phyloP scores from a whole-genome alignment of 1,140 invertebrate genomes.

The Diabrotica virgifera region DNA sequence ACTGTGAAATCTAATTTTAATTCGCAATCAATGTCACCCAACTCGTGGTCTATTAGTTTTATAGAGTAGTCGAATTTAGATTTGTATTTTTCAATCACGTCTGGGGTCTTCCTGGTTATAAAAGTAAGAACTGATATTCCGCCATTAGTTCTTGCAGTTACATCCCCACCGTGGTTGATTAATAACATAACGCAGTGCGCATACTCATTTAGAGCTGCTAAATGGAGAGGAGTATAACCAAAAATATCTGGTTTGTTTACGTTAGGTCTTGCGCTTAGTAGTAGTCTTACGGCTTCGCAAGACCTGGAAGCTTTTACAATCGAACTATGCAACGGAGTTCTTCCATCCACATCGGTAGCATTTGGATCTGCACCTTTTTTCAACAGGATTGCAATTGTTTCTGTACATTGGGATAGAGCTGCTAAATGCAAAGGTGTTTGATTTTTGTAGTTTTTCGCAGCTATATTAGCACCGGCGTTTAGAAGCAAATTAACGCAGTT shows the following conservation, averaged over 20 bases:
- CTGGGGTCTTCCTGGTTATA: slow-evolving; percentile 75
- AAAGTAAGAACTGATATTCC: slow-evolving; percentile 75
- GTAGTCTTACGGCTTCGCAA: slow-evolving; percentile 64
- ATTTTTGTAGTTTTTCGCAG: slow-evolving; percentile 65
- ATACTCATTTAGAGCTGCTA: slow-evolving; percentile 81
- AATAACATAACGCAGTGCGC: slow-evolving; percentile 72
- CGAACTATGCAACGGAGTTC: slow-evolving; percentile 75
- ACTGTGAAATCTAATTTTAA: slow-evolving; percentile 72
- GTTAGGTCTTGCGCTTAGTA: slow-evolving; percentile 67
- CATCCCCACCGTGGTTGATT: slow-evolving; percentile 74
- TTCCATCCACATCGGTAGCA: slow-evolving; percentile 63
- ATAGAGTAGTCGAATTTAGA: slow-evolving; percentile 71
- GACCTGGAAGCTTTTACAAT: slow-evolving; percentile 72
- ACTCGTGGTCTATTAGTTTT: slow-evolving; percentile 73
- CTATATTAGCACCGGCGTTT: slow-evolving; percentile 65
- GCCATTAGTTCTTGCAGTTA: slow-evolving; percentile 76
- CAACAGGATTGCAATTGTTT: slow-evolving; percentile 68
- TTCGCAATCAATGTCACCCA: slow-evolving; percentile 80
- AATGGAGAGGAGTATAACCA: slow-evolving; percentile 77
- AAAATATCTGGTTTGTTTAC: slow-evolving; percentile 75
- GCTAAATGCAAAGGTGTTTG: slow-evolving; percentile 79
- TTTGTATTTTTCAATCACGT: slow-evolving; percentile 66
- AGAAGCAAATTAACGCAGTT: slow-evolving; percentile 70
- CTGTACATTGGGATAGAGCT: slow-evolving; percentile 68
- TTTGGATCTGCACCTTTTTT: slow-evolving; percentile 59